Percentiles rank a stretch among this genome's conserved stretches.
Evolutionary conservation across 2,888 invertebrate genomes (phyloP).

Genomic region (Polydrusus cervinus): DNA sequence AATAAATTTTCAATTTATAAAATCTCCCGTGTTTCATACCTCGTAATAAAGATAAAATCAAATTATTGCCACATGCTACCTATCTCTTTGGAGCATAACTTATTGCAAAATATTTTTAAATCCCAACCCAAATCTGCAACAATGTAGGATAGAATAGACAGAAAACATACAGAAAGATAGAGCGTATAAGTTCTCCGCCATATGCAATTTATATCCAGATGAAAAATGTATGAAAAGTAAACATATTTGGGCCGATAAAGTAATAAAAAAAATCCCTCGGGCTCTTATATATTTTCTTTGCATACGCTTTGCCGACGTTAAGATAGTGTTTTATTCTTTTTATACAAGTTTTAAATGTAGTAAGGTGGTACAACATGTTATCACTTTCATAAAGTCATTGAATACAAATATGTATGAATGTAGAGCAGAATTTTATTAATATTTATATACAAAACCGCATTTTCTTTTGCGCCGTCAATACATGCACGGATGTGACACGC

Average conservation of each 20-base stretch:
- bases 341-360: constrained; percentile 9
- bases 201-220: constrained; percentile 56
- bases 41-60: too few species aligned
- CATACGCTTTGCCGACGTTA: constrained; percentile 39
- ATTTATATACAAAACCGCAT: too few species aligned
- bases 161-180: constrained; percentile 29
- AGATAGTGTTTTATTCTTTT: constrained; percentile 47
- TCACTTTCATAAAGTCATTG: constrained; percentile 21
- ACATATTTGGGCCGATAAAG: constrained; percentile 60
- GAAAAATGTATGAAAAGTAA: constrained; percentile 60
- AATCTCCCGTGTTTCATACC: too few species aligned
- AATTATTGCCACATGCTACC: neutral
- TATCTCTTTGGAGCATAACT: neutral
- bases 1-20: too few species aligned
- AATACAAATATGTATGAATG: neutral
- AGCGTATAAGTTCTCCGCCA: constrained; percentile 37
- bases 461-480: too few species aligned
- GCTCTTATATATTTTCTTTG: constrained; percentile 56
- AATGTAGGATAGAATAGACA: constrained; percentile 25
- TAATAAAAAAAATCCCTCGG: constrained; percentile 58
- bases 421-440: too few species aligned
- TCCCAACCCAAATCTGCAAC: constrained; percentile 11
- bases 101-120: constrained; percentile 2
- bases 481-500: too few species aligned
- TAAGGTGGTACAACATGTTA: constrained; percentile 31